phyloP scores from a whole-genome alignment of 2,113 vertebrate species.

The Chaetodon trifascialis region DNA sequence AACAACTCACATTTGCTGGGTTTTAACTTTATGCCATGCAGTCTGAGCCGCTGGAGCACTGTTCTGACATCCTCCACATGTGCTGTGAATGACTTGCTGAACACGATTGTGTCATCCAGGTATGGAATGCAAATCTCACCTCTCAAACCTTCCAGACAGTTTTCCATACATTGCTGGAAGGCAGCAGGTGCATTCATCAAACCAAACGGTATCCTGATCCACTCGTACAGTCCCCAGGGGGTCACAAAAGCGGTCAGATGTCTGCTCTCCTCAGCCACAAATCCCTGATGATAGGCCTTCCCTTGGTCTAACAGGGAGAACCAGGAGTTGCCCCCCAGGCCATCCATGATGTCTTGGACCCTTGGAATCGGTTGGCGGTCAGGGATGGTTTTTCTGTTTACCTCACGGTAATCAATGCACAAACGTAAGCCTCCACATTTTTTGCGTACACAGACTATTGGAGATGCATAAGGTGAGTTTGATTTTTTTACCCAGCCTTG shows the following conservation, averaged over 20 bases:
- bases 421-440: too few relatives aligned
- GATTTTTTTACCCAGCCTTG: too few relatives aligned
- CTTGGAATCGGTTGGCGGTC: constrained; percentile 3
- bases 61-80: not conserved
- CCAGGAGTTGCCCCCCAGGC: constrained; percentile 8
- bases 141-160: not conserved
- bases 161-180: not conserved
- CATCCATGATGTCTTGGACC: constrained; percentile 7
- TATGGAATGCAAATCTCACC: not conserved
- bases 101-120: too few relatives aligned
- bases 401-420: not conserved
- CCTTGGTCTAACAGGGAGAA: not conserved
- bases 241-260: not conserved
- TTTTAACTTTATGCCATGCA: not conserved
- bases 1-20: constrained; percentile 5
- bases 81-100: too few relatives aligned
- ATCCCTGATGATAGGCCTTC: constrained; percentile 1
- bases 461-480: too few relatives aligned
- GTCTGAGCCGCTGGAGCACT: not conserved
- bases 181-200: not conserved
- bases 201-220: not conserved
- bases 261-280: not conserved
- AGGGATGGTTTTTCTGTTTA: not conserved
- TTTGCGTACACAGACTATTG: too few relatives aligned
- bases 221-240: not conserved